Evolutionary conservation across 2,888 invertebrate species (phyloP).

Genomic region (Aporophyla nigra): DNA sequence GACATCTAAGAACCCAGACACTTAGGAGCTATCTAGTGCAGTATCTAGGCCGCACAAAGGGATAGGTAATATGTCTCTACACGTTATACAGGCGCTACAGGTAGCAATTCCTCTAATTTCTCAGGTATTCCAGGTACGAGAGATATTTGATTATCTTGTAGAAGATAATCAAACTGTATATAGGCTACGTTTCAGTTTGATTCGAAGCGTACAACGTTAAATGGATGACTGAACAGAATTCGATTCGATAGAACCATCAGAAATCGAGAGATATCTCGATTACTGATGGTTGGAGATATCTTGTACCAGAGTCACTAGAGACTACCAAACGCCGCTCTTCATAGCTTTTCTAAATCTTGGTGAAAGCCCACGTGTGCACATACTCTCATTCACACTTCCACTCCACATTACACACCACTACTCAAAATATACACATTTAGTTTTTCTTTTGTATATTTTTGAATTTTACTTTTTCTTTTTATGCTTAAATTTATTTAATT

Average conservation of each 20-base stretch:
- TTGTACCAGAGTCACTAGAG: no score
- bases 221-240: constrained; percentile 17
- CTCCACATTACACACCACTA: no score
- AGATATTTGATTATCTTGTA: constrained; percentile 26
- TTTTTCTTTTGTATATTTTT: no score
- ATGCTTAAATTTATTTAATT: no score
- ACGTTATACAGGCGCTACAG: background rate
- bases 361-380: no score
- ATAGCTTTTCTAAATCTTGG: no score
- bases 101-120: constrained; percentile 24
- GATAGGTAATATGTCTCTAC: constrained; percentile 13
- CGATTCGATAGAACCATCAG: no score
- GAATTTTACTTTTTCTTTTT: no score
- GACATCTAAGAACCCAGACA: constrained; percentile 13
- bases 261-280: no score
- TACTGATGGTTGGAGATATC: background rate
- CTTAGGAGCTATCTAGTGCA: background rate
- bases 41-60: constrained; percentile 23
- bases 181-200: constrained; percentile 10
- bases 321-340: no score
- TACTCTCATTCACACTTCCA: no score
- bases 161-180: constrained; percentile 6
- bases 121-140: background rate
- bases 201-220: constrained; percentile 10
- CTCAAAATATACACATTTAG: no score